phyloP scores from a whole-genome alignment of 2,888 invertebrate genomes.

The Drosophila affinis region DNA sequence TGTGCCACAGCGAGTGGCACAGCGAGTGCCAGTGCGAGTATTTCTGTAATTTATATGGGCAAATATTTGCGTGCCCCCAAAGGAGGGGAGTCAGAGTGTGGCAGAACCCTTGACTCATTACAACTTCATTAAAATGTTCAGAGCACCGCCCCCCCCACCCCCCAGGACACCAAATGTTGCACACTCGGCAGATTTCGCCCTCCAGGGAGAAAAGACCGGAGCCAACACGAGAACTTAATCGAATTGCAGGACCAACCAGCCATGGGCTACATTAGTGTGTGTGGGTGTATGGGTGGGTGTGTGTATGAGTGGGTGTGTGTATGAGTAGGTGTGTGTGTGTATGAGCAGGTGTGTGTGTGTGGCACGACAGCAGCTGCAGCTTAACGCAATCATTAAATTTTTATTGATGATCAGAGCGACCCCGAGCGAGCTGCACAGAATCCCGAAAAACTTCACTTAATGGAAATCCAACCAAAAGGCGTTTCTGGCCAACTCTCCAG shows the following conservation, averaged over 20 bases:
- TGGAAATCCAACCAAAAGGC: conserved; percentile 47
- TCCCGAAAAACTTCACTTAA: conserved; percentile 48
- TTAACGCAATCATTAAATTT: conserved; percentile 64
- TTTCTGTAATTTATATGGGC: conserved; percentile 70
- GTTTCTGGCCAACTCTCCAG: conserved; percentile 5
- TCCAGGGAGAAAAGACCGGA: conserved; percentile 29
- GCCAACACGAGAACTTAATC: conserved; percentile 46
- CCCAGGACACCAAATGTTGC: conserved; percentile 46
- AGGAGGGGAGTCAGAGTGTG: conserved; percentile 11
- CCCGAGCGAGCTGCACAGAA: not conserved
- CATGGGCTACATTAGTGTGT: not conserved
- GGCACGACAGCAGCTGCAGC: conserved; percentile 39
- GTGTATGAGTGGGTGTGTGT: not conserved
- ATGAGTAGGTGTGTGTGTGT: not conserved
- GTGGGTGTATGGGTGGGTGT: conserved; percentile 11
- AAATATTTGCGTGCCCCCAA: conserved; percentile 64
- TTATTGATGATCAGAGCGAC: conserved; percentile 66
- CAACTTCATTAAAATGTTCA: conserved; percentile 68
- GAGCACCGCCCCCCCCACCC: conserved; percentile 4
- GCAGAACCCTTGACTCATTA: conserved; percentile 58
- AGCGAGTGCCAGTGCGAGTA: conserved; percentile 9
- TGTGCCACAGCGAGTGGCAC: too few relatives aligned
- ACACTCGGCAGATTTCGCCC: conserved; percentile 49
- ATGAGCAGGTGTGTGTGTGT: conserved; percentile 6
- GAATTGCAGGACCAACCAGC: conserved; percentile 33